Base-by-base conservation (phyloP, 2,113 vertebrate genomes). In the Pterophyllum scalare region DNA sequence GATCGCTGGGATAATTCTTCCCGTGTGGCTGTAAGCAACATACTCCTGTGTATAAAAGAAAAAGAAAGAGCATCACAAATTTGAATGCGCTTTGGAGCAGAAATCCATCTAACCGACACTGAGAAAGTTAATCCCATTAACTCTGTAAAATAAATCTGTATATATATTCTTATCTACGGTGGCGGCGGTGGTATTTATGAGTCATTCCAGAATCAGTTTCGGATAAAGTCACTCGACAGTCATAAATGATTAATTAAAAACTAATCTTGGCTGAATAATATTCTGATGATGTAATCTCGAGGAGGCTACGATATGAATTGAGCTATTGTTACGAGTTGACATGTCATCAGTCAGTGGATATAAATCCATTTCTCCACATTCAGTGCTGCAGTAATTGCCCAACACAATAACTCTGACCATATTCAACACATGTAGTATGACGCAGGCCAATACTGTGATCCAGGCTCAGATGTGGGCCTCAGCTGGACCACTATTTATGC, bases 1-100 rank as follows among this genome's bases (percentile, higher is more conserved):
- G 95, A 99, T 99, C 12, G 98, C 98, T 0, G 98, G 98, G 91
- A 99, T 98, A 92, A 99, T 99, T 83, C 98, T 96, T 22, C 98
- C 98, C 0, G 98, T 99, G 96, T 99, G 98, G 92, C 98, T 99
- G 91, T 99, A 99, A 35, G 98, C 97, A 0, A 99, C 97, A 0
- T 99, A 99, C 77, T 99, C 98, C 98, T 99, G 81, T 8, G 61
- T 17, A 77, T 26, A 38, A 24, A 13, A 15, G 54, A n/a, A 17
- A 57, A 3, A 70, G 17, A 60, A 9, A 49, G 43, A 2, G 8
- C 6, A 11, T 72, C 56, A 80, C 54, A 46, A 14, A 65, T 54
- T n/a, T 38, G 0, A 11, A 31, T 24, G 60, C 4, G 46, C 24
- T 57, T 31, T 26, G 8, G 33, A 72, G 14, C 11, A 57, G 2